These are phyloP conservation scores for Natator depressus DNA, from an alignment of 2,113 vertebrate genomes.

Conservation along the genomic window DNA sequence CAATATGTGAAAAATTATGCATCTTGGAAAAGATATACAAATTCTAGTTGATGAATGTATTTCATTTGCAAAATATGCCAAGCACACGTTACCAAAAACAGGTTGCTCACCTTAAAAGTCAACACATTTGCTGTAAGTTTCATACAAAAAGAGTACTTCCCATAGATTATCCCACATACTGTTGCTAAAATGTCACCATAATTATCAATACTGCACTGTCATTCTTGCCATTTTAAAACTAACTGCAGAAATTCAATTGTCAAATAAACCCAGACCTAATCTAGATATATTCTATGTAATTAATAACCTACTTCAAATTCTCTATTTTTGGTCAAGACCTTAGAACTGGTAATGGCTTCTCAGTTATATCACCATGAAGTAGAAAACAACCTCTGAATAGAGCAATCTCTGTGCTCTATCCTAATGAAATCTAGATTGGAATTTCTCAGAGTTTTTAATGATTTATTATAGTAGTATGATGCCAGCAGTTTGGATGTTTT, in stretches of 20 bases:
- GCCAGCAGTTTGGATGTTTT: neutral
- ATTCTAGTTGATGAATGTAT: neutral
- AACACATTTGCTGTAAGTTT: neutral
- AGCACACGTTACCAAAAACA: neutral
- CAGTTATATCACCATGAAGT: neutral
- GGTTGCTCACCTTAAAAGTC: neutral
- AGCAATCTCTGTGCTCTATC: neutral
- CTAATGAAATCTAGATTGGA: neutral
- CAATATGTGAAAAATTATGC: neutral
- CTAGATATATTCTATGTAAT: conserved; percentile 18
- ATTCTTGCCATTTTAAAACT: neutral
- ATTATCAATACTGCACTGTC: conserved; percentile 6
- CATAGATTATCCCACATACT: conserved; percentile 2
- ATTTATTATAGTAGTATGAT: neutral
- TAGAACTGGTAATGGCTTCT: neutral
- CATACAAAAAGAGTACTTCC: neutral
- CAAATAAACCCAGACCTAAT: conserved; percentile 20
- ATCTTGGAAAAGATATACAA: neutral
- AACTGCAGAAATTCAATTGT: conserved; percentile 31
- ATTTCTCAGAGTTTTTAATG: neutral
- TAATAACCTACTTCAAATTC: conserved; percentile 24
- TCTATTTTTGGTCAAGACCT: neutral
- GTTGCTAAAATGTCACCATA: neutral
- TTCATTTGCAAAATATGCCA: neutral
- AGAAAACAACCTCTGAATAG: neutral